These are phyloP conservation scores for Limonius californicus DNA, from an alignment of 1,140 invertebrate species.

Conservation along the genomic window DNA sequence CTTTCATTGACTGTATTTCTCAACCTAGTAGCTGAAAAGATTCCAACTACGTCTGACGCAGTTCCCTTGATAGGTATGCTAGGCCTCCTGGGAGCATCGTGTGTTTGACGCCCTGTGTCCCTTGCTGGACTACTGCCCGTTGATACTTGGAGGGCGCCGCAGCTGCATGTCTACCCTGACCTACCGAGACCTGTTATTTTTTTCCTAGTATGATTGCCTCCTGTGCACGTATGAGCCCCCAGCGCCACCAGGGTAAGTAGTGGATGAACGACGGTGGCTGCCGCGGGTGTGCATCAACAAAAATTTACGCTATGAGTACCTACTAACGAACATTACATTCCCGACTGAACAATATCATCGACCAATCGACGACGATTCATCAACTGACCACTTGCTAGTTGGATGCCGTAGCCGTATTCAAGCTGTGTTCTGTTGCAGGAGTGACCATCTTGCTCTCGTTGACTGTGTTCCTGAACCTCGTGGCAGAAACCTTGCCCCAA, in stretches of 20 bases:
- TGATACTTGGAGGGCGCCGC: slow-evolving; percentile 50
- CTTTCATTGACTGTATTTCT: slow-evolving; percentile 98
- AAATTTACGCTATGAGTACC: no score
- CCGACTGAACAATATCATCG: no score
- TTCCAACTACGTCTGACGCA: slow-evolving; percentile 88
- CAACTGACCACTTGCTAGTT: not conserved
- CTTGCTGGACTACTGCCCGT: slow-evolving; percentile 45
- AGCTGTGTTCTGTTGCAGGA: slow-evolving; percentile 80
- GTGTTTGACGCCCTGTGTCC: slow-evolving; percentile 46
- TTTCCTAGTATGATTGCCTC: not conserved
- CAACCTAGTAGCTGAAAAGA: slow-evolving; percentile 89
- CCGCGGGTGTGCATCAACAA: not conserved
- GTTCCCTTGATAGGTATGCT: slow-evolving; percentile 62
- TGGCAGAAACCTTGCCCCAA: slow-evolving; percentile 92
- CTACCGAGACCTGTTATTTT: not conserved
- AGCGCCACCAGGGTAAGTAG: slow-evolving; percentile 12
- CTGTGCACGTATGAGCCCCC: not conserved
- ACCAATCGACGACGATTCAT: not conserved
- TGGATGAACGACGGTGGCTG: not conserved
- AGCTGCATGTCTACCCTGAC: slow-evolving; percentile 17
- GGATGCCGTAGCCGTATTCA: slow-evolving; percentile 36
- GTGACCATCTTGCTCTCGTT: slow-evolving; percentile 99
- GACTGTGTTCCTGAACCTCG: slow-evolving; percentile 98
- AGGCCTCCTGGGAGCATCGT: slow-evolving; percentile 46
- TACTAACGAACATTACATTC: not conserved